Evolutionary conservation across 2,113 vertebrate genomes (phyloP).

Genomic region (Hymenochirus boettgeri): DNA sequence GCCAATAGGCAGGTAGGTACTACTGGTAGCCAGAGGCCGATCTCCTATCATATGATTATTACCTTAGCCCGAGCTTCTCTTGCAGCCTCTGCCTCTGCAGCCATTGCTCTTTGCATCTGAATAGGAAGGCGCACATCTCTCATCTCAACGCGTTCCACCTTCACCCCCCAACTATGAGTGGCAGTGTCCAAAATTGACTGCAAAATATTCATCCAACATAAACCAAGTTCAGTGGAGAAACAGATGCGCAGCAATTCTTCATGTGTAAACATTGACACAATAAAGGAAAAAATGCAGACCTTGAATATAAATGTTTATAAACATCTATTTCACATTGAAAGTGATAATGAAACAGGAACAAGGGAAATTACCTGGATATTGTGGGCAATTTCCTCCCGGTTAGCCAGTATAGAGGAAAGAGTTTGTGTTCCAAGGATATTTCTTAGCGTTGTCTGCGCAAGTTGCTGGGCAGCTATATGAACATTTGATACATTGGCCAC

Average conservation of each 20-base stretch:
- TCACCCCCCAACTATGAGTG: slow-evolving; percentile 75
- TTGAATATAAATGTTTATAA: too few species aligned
- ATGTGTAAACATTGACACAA: too few species aligned
- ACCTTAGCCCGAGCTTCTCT: slow-evolving; percentile 79
- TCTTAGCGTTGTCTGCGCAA: slow-evolving; percentile 79
- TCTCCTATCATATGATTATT: background rate
- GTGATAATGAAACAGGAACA: too few species aligned
- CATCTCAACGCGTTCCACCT: slow-evolving; percentile 78
- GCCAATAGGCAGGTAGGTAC: too few species aligned
- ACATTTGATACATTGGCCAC: slow-evolving; percentile 73
- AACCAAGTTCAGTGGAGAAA: too few species aligned
- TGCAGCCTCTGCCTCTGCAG: slow-evolving; percentile 77
- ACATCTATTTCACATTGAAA: too few species aligned
- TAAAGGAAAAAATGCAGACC: too few species aligned
- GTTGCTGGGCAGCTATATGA: slow-evolving; percentile 66
- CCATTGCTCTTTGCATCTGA: slow-evolving; percentile 82
- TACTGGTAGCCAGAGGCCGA: too few species aligned
- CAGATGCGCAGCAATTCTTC: too few species aligned
- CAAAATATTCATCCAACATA: background rate
- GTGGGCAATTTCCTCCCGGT: slow-evolving; percentile 73
- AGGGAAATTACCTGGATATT: slow-evolving; percentile 75
- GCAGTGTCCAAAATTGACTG: slow-evolving; percentile 70
- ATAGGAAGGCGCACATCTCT: slow-evolving; percentile 76
- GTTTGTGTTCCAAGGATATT: slow-evolving; percentile 79
- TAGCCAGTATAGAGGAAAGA: slow-evolving; percentile 72